Conservation (phyloP, 2,113 vertebrate species). For the Onychostoma macrolepis region DNA sequence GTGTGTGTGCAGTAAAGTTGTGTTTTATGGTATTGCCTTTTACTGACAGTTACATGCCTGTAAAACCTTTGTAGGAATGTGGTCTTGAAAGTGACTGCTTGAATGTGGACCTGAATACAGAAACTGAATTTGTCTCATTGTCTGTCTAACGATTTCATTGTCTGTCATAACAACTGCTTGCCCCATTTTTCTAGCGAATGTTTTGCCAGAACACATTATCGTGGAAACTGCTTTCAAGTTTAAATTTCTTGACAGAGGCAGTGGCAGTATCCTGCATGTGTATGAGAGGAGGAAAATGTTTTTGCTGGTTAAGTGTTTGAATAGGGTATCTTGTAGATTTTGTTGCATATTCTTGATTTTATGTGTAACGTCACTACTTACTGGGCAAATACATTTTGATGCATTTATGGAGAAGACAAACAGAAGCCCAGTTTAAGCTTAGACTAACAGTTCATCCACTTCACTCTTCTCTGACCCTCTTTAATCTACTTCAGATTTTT, state of each 20-base stretch:
- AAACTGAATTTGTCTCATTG: not conserved
- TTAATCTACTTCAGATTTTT: constrained; percentile 16
- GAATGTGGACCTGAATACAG: not conserved
- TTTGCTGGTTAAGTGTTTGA: not conserved
- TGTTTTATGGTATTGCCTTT: constrained; percentile 8
- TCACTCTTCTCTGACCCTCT: constrained; percentile 6
- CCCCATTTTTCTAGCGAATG: constrained; percentile 42
- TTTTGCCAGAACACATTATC: constrained; percentile 51
- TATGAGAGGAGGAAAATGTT: not conserved
- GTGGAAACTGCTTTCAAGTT: constrained; percentile 63
- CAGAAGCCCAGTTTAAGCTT: constrained; percentile 1
- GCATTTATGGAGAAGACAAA: not conserved
- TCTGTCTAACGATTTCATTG: constrained; percentile 1
- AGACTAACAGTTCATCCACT: not conserved
- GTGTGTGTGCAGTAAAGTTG: not conserved
- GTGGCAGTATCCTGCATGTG: not conserved
- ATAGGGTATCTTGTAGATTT: not conserved
- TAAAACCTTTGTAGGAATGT: not conserved
- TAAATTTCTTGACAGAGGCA: not conserved
- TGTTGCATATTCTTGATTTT: not conserved
- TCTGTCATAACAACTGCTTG: constrained; percentile 55
- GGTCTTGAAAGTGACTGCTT: not conserved
- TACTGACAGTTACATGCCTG: constrained; percentile 23
- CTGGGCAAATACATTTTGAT: not conserved
- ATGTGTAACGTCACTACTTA: not conserved